phyloP scores from a whole-genome alignment of 37 sponge, comb jelly and placozoan species.

The Theonella swinhoei region DNA sequence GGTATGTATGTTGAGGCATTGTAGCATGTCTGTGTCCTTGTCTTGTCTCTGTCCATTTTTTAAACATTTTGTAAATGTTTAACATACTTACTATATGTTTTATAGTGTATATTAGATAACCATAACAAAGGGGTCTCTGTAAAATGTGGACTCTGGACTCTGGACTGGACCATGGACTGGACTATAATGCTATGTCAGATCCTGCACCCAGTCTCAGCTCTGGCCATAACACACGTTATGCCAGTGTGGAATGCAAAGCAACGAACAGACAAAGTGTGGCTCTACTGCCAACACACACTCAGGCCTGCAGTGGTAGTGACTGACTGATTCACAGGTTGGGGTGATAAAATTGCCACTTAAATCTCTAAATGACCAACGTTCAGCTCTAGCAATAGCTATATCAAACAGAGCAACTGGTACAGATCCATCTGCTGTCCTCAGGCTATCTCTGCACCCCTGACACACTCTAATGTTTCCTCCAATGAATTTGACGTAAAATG shows the following conservation, averaged over 20 bases:
- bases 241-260: neutral
- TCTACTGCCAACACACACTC: neutral
- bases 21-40: no score
- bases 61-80: no score
- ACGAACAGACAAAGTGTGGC: neutral
- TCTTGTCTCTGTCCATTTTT: no score
- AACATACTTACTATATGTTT: no score
- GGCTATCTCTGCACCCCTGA: neutral
- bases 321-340: neutral
- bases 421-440: neutral
- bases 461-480: conserved; percentile 8
- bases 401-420: conserved; percentile 5
- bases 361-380: neutral
- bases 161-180: no score
- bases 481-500: conserved; percentile 8
- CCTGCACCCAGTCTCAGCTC: no score
- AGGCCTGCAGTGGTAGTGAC: neutral
- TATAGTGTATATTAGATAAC: no score
- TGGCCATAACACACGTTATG: no score
- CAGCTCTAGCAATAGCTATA: neutral
- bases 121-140: no score
- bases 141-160: no score
- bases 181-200: no score
- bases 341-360: neutral
- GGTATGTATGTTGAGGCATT: no score